Evolutionary conservation across 2,888 invertebrate species (phyloP).

Genomic region (Cryptosula pallasiana): DNA sequence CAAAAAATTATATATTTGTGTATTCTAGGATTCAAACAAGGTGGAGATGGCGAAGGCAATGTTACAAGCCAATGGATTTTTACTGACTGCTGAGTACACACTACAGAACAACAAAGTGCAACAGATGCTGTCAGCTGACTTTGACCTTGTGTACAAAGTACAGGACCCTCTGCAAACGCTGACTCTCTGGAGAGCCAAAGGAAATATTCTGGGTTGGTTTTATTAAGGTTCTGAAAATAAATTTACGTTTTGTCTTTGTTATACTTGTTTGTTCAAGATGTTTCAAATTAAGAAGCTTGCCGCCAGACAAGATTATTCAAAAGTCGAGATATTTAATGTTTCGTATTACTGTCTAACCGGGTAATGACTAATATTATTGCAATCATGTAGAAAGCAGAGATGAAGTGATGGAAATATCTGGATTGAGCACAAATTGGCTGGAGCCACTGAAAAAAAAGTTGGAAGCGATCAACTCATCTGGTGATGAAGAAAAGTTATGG

Average conservation of each 20-base stretch:
- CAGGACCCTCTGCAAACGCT: not conserved
- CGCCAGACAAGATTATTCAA: too few relatives aligned
- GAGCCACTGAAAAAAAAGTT: slow-evolving; percentile 72
- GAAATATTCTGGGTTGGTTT: too few relatives aligned
- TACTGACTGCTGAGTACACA: not conserved
- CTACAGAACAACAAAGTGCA: not conserved
- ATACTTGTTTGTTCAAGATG: too few relatives aligned
- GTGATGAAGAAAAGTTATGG: slow-evolving; percentile 56
- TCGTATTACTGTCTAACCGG: too few relatives aligned
- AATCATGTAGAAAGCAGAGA: too few relatives aligned
- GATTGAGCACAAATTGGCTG: slow-evolving; percentile 64
- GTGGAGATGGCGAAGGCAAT: not conserved
- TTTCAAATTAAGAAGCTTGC: too few relatives aligned
- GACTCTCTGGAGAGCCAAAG: not conserved
- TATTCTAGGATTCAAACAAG: not conserved
- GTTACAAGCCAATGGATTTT: not conserved
- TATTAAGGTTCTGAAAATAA: too few relatives aligned
- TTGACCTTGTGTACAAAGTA: slow-evolving; percentile 7
- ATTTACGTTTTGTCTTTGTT: too few relatives aligned
- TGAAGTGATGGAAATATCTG: not conserved
- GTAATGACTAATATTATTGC: too few relatives aligned
- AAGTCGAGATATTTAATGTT: too few relatives aligned
- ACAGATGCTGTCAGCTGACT: not conserved
- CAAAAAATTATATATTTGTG: too few relatives aligned
- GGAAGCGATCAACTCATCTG: slow-evolving; percentile 58